Percentiles rank a stretch among this genome's conserved stretches.
These are phyloP conservation scores for Jacana jacana DNA, from an alignment of 2,113 vertebrate genomes.

Conservation along the genomic window DNA sequence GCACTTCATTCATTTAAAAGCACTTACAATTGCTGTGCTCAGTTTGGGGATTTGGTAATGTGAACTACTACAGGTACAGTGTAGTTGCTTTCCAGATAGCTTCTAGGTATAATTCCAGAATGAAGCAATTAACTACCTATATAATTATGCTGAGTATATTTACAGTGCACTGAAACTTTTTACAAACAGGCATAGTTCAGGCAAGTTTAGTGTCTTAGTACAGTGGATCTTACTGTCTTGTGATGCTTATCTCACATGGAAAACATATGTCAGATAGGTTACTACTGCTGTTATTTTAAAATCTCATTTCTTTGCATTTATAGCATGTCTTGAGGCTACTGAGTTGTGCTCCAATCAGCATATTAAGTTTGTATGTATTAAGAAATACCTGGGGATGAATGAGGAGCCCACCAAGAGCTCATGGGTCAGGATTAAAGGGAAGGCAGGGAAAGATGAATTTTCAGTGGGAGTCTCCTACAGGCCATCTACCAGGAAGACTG, in stretches of 20 bases:
- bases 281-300: not conserved
- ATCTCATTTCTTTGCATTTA: not conserved
- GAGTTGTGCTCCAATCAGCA: not conserved
- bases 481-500: not conserved
- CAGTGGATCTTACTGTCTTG: not conserved
- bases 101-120: not conserved
- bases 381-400: not conserved
- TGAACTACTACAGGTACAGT: not conserved
- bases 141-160: not conserved
- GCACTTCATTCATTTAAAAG: not conserved
- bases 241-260: not conserved
- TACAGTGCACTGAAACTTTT: not conserved
- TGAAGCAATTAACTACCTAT: not conserved
- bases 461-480: not conserved
- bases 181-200: not conserved
- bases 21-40: not conserved
- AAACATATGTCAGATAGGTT: not conserved
- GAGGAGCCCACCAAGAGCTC: not conserved
- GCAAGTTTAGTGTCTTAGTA: not conserved
- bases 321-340: not conserved
- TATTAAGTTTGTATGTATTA: not conserved
- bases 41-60: not conserved
- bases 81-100: not conserved
- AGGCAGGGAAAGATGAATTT: not conserved
- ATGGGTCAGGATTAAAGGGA: not conserved